Percentiles rank a stretch among this genome's conserved stretches.
Evolutionary conservation across 2,113 vertebrate species (phyloP).

Genomic region (Phrynocephalus versicolor): DNA sequence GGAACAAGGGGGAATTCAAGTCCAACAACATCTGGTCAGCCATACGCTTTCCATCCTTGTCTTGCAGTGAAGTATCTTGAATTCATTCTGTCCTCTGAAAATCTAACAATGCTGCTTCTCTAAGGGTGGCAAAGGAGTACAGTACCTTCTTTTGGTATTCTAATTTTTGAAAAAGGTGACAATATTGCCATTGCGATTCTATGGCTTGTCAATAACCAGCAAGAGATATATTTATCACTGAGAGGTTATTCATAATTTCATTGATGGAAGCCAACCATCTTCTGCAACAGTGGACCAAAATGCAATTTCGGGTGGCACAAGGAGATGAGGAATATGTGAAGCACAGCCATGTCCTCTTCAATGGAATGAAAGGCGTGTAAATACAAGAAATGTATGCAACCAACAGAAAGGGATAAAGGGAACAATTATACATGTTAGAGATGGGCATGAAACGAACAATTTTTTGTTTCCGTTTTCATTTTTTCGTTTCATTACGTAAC

Average conservation of each 20-base stretch:
- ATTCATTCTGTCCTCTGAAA: background rate
- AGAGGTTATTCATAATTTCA: constrained; percentile 12
- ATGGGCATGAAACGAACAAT: too few species aligned
- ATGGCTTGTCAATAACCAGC: constrained; percentile 2
- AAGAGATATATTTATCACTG: constrained; percentile 17
- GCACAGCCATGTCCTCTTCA: background rate
- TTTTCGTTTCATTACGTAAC: too few species aligned
- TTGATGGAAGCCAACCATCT: constrained; percentile 16
- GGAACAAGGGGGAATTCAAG: too few species aligned
- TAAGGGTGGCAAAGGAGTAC: background rate
- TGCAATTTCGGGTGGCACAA: constrained; percentile 17
- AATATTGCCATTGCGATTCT: background rate
- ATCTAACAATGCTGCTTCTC: background rate
- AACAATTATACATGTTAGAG: too few species aligned
- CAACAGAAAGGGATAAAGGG: too few species aligned
- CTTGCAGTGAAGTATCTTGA: background rate
- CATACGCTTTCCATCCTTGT: too few species aligned
- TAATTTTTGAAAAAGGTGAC: background rate
- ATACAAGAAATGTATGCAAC: too few species aligned
- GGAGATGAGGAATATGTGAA: background rate
- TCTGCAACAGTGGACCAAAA: background rate
- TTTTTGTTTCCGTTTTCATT: too few species aligned
- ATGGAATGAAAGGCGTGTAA: background rate
- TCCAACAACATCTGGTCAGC: too few species aligned
- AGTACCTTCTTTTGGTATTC: constrained; percentile 9